These are phyloP conservation scores for Bimastos eiseni DNA, from an alignment of 2,888 invertebrate species.

Conservation along the genomic window DNA sequence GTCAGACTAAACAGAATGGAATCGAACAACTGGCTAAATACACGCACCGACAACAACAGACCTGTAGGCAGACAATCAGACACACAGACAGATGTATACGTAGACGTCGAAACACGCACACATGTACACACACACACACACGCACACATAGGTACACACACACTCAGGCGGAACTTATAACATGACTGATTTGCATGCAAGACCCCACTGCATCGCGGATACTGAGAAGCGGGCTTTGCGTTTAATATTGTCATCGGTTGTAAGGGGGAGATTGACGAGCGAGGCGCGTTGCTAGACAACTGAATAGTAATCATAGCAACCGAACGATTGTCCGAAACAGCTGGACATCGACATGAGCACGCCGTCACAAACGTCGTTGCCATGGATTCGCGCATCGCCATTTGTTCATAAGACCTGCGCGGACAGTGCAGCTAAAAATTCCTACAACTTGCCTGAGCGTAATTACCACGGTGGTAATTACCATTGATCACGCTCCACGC, in stretches of 20 bases:
- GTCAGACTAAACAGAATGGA: not conserved
- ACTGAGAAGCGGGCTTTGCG: not conserved
- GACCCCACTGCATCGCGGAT: not conserved
- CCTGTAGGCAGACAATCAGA: not conserved
- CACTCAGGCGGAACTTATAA: not conserved
- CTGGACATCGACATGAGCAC: constrained; percentile 8
- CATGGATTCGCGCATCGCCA: not conserved
- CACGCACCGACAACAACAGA: not conserved
- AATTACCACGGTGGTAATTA: not conserved
- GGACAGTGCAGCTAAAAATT: not conserved
- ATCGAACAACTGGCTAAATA: not conserved
- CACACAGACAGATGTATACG: not conserved
- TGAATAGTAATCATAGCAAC: constrained; percentile 17
- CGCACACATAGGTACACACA: not conserved
- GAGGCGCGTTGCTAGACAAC: constrained; percentile 17
- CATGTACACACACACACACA: not conserved
- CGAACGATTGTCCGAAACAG: constrained; percentile 1
- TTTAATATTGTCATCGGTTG: constrained; percentile 13
- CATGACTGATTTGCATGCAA: not conserved
- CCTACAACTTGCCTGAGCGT: not conserved
- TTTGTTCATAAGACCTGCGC: no score
- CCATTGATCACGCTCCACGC: not conserved
- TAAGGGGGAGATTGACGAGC: not conserved
- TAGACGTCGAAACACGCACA: not conserved
- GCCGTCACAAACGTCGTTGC: not conserved